Conservation (phyloP, 2,797 vertebrate species). For the Eulemur rubriventer region DNA sequence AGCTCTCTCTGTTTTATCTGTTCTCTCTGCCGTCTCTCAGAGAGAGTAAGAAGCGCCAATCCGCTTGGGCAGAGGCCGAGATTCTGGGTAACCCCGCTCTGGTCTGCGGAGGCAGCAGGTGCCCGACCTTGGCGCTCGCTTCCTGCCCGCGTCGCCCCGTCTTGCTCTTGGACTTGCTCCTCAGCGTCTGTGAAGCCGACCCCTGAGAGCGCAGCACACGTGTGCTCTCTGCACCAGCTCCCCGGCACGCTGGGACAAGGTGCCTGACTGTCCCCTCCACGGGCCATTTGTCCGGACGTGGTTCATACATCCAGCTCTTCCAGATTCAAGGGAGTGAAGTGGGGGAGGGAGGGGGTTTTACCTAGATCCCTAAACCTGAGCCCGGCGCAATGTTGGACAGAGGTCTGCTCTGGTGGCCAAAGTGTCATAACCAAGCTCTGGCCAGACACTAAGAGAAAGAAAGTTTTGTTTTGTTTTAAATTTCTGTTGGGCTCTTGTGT, state of each 20-base stretch:
- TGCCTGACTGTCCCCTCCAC: rapidly evolving
- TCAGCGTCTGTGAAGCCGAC: too few relatives aligned
- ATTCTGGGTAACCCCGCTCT: rapidly evolving
- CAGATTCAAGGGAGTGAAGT: not conserved
- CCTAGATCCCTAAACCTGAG: not conserved
- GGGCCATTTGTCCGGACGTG: not conserved
- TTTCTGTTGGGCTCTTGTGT: not conserved
- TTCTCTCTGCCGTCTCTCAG: not conserved
- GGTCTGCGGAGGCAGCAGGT: rapidly evolving
- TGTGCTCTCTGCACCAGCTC: not conserved
- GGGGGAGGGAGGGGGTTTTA: too few relatives aligned
- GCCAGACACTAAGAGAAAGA: not conserved
- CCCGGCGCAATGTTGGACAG: not conserved
- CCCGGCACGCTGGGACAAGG: rapidly evolving
- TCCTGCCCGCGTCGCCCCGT: rapidly evolving
- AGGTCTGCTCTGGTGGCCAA: not conserved
- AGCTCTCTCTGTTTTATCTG: not conserved
- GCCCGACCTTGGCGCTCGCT: not conserved
- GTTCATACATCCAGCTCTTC: not conserved
- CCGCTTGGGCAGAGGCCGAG: rapidly evolving
- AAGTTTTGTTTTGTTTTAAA: not conserved
- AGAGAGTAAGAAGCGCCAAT: not conserved
- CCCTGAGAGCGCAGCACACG: not conserved
- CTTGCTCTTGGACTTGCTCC: not conserved
- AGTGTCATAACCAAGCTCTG: rapidly evolving